Base-by-base conservation (phyloP, 2,888 invertebrate genomes). In the Plebejus anna region DNA sequence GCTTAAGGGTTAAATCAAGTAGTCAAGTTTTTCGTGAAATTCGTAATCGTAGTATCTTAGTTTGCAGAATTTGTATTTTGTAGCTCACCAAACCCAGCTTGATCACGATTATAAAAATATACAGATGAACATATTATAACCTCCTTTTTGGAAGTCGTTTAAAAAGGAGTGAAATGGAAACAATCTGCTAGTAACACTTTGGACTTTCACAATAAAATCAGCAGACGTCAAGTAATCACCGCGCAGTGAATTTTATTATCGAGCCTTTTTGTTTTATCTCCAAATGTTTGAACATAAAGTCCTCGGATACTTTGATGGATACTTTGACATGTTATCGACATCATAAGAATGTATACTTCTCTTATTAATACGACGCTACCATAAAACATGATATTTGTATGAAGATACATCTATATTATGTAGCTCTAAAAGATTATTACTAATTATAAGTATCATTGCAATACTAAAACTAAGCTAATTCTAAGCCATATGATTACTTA, bases 241-340 rank as follows among this genome's bases (percentile, higher is more conserved):
- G 9, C n/a, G 71, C 38, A 16, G 42, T 71, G 42, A 42, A 36
- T 22, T 71, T 71, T 71, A 71, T 2, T 42, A 71, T 42, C 5
- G 71, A 71, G 16, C 11, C 71, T 38, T 22, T 71, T 70, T 70
- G 70, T 70, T 70, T 71, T 42, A 71, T 71, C 42, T 71, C 42
- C 71, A 22, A 71, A 71, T 42, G 38, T 71, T 70, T 70, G 38
- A 13, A 36, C 16, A 55, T 55, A 55, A 55, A 70, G 22, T 59
- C 59, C 22, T 22, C 59, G 22, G 59, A 59, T 59, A 22, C 22
- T 59, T 61, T 28, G 28, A 22, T 61, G 22, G 11, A 28, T 61
- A 28, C 61, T 61, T 61, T 22, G 28, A 61, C 28, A 22, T 11
- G 3, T 61, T 61, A 28, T 28, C 61, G 61, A n/a, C 9, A 55